Conservation (phyloP, 2,888 invertebrate species). For the Xylota segnis region DNA sequence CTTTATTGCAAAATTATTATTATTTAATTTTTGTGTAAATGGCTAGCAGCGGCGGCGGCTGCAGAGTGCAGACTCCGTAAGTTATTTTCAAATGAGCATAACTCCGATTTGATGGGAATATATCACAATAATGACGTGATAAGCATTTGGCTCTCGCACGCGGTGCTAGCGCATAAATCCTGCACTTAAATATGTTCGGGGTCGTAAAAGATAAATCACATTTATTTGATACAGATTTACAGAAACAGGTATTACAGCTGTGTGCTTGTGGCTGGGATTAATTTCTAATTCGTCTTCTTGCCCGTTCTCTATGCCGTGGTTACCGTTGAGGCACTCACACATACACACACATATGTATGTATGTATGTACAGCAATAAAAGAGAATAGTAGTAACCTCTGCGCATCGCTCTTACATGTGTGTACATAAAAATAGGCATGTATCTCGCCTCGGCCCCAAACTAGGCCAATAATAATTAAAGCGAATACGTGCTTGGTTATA, state of each 20-base stretch:
- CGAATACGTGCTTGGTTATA: slow-evolving; percentile 79
- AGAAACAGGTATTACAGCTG: slow-evolving; percentile 56
- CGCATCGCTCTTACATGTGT: not conserved
- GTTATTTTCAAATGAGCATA: slow-evolving; percentile 55
- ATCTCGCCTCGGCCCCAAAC: slow-evolving; percentile 71
- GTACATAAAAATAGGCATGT: slow-evolving; percentile 24
- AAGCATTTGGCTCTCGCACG: slow-evolving; percentile 54
- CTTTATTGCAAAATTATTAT: slow-evolving; percentile 68
- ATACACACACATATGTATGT: slow-evolving; percentile 34
- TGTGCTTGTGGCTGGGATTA: slow-evolving; percentile 51
- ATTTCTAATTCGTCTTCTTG: slow-evolving; percentile 54
- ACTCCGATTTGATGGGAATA: slow-evolving; percentile 68
- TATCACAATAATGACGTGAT: slow-evolving; percentile 66
- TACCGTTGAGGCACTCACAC: slow-evolving; percentile 26
- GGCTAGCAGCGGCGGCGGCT: not conserved
- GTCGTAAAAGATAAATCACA: slow-evolving; percentile 70
- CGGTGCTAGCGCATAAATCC: slow-evolving; percentile 62
- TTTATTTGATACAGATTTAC: slow-evolving; percentile 65
- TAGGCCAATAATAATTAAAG: slow-evolving; percentile 82
- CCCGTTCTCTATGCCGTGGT: not conserved
- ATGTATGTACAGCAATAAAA: slow-evolving; percentile 51
- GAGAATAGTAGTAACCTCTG: slow-evolving; percentile 21
- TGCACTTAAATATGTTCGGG: slow-evolving; percentile 61
- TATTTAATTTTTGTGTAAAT: slow-evolving; percentile 70
- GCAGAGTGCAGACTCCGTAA: slow-evolving; percentile 9